Conservation (phyloP, 2,113 vertebrate species). For the Passer montanus region DNA sequence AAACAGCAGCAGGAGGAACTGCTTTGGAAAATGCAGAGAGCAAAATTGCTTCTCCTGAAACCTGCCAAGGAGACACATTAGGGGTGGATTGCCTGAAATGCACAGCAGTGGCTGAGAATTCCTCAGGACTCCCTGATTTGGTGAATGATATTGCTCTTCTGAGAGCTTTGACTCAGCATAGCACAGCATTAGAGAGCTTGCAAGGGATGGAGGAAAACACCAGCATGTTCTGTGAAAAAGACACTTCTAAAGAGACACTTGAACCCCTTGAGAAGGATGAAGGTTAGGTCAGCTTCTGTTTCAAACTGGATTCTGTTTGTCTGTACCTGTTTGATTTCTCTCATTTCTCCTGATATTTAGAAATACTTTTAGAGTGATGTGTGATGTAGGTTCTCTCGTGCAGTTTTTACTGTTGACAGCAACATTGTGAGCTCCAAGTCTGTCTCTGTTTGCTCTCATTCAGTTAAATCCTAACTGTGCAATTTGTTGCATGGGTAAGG, state of each 20-base stretch:
- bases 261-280: neutral
- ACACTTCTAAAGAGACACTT: neutral
- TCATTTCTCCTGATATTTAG: neutral
- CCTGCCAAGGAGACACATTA: neutral
- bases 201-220: conserved; percentile 38
- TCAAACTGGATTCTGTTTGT: neutral
- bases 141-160: conserved; percentile 59
- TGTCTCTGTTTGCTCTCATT: neutral
- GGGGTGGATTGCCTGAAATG: neutral
- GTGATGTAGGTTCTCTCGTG: neutral
- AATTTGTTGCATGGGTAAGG: neutral
- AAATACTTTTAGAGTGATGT: neutral
- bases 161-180: conserved; percentile 67
- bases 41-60: neutral
- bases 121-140: neutral
- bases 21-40: neutral
- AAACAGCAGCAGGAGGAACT: neutral
- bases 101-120: neutral
- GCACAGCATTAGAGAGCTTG: conserved; percentile 74
- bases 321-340: neutral
- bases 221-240: neutral
- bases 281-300: conserved; percentile 63
- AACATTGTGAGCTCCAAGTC: neutral
- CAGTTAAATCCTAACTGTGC: neutral
- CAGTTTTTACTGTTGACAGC: neutral